Evolutionary conservation across 2,888 invertebrate genomes (phyloP).

Genomic region (Sarcophaga carnaria): DNA sequence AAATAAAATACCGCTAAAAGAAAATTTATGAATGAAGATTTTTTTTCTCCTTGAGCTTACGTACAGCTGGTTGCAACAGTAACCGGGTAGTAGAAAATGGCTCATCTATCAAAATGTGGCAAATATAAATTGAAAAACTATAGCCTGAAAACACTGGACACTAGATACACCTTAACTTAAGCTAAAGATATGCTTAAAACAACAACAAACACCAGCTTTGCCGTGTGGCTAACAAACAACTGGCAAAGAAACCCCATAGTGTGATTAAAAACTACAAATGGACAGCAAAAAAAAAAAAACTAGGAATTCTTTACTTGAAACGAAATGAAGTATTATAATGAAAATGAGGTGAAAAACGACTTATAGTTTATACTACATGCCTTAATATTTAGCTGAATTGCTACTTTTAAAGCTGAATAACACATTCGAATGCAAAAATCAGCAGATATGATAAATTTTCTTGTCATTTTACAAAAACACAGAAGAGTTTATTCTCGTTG

Average conservation of each 20-base stretch:
- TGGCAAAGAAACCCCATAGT: conserved; percentile 63
- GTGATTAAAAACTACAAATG: conserved; percentile 63
- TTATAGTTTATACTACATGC: no score
- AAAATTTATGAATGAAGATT: conserved; percentile 66
- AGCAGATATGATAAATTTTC: no score
- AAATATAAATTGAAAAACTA: conserved; percentile 70
- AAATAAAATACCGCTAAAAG: conserved; percentile 59
- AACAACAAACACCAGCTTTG: not conserved
- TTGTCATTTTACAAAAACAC: no score
- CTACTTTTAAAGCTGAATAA: no score
- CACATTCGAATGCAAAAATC: no score
- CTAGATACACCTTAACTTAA: conserved; percentile 54
- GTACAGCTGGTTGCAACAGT: conserved; percentile 45
- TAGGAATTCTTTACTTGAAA: no score
- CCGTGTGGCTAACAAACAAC: conserved; percentile 5
- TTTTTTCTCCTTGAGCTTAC: conserved; percentile 39
- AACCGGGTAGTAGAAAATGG: conserved; percentile 35
- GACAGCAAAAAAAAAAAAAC: not conserved
- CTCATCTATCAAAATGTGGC: conserved; percentile 68
- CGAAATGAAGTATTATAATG: no score
- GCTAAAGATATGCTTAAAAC: not conserved
- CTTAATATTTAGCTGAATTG: no score
- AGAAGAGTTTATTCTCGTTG: no score
- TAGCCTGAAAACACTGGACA: conserved; percentile 67
- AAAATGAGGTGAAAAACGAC: no score